Base-by-base conservation (phyloP, 2,888 invertebrate genomes). In the Callimorpha dominula region DNA sequence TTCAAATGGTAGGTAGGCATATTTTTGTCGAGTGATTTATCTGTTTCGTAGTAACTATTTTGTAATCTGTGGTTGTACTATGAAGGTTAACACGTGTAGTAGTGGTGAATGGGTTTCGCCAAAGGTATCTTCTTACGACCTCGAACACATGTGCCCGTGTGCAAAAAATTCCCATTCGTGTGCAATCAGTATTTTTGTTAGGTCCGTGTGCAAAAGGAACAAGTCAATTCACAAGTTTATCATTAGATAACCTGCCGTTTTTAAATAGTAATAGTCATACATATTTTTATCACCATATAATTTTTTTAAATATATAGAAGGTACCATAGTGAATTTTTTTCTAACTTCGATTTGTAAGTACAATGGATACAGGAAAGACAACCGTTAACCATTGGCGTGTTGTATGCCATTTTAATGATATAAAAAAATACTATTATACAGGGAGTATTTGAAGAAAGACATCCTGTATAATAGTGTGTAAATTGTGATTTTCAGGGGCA, bases 121-220 rank as follows among this genome's bases (percentile, higher is more conserved):
- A 68, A 68, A 68, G 68, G 68, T 68, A 57, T 68, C 5, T 57
- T 57, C 31, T 31, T 31, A 31, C 60, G 60, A 60, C 31, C 60
- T 60, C 31, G 60, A 60, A 14, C 0, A 31, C 14, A 14, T 60
- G 6, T 46, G 14, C 11, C 46, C 68, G 68, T 68, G 68, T 11
- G 68, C 68, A 68, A 68, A 68, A 68, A 6, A 57, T 43, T 20
- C 43, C 20, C 20, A 68, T 46, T 57, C 68, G 68, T 46, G 68
- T 9, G 68, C 60, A 60, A 60, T 15, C 42, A 49, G 46, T 31
- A 65, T 5, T 8, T 31, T 60, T 43, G 20, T n/a, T 57, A 57
- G n/a, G n/a, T 49, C 42, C 68, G 68, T 68, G 68, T 15, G 68
- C 68, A 68, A 68, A 60, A 68, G 14, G 60, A 60, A 60, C 31